A percentile compares a stretch with the other conserved stretches of the same genome.
Evolutionary conservation across 2,888 invertebrate genomes (phyloP).

Genomic region (Gryllus longicercus): DNA sequence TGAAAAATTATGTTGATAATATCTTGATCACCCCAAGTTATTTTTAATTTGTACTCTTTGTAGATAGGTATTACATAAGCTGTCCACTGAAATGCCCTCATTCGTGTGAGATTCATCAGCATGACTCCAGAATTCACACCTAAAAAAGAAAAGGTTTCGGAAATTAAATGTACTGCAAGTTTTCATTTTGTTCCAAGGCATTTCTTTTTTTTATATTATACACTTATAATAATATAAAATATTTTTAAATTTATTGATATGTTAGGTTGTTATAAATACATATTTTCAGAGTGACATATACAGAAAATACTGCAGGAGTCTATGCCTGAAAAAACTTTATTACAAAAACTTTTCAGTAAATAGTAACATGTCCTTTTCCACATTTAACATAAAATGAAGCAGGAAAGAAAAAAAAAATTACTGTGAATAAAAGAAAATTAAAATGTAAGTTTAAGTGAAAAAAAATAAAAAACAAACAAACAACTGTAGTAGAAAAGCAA

Average conservation of each 20-base stretch:
- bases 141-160: conserved; percentile 43
- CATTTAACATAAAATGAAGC: no score
- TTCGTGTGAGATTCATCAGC: conserved; percentile 93
- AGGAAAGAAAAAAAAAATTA: no score
- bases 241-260: not conserved
- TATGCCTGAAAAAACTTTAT: no score
- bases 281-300: no score
- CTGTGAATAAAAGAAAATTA: no score
- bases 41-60: conserved; percentile 76
- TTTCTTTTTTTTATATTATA: not conserved
- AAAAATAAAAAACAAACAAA: no score
- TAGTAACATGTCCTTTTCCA: no score
- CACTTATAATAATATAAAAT: not conserved
- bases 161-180: no score
- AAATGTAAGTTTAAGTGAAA: no score
- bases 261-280: conserved; percentile 7
- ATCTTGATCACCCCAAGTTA: conserved; percentile 98
- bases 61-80: conserved; percentile 80
- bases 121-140: conserved; percentile 96
- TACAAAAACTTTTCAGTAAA: no score
- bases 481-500: no score
- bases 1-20: conserved; percentile 88
- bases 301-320: no score
- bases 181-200: not conserved
- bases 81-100: conserved; percentile 83